Base-by-base conservation (phyloP, 2,888 invertebrate species). In the Aphodius sticticus region DNA sequence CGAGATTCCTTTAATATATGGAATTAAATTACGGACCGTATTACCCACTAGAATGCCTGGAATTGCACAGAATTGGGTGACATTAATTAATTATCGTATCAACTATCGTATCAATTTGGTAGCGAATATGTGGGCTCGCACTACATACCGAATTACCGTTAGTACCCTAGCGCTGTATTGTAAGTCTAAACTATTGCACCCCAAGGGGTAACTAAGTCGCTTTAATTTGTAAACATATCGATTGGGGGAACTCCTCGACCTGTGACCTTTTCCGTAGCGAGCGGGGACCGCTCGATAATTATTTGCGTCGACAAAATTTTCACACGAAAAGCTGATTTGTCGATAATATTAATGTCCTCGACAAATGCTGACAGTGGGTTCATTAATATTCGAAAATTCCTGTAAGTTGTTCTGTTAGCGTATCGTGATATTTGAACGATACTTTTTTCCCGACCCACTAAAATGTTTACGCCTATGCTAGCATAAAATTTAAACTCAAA, bases 201-300 rank as follows among this genome's bases (percentile, higher is more conserved):
- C 53, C 53, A 12, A 26, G 53, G 53, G 53, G 9, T 53, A 9
- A 9, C 53, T 53, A 53, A 53, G 4, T 53, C 53, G 53, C 53
- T 53, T 53, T 53, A 53, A 53, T 53, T 53, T 53, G 53, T 53
- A 53, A 53, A 53, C 53, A 53, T 53, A 53, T 53, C 53, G 53
- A 53, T 53, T 53, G 53, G 53, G 53, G 53, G 7, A 53, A 53
- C 53, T 12, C 53, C 53, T 53, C 53, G 53, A 53, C 53, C 53
- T 53, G 53, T 12, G 53, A 53, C 53, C 53, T 53, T 53, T 53
- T 12, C 53, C 7, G 53, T 53, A 53, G 53, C 53, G 53, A 53
- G 12, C 7, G 12, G 53, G 12, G 53, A 12, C 9, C 53, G 53
- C 53, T 53, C 53, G 53, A 53, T 53, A 53, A 53, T 53, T 53